Base-by-base conservation (phyloP, 2,113 vertebrate genomes). In the Pachypanchax playfairii region DNA sequence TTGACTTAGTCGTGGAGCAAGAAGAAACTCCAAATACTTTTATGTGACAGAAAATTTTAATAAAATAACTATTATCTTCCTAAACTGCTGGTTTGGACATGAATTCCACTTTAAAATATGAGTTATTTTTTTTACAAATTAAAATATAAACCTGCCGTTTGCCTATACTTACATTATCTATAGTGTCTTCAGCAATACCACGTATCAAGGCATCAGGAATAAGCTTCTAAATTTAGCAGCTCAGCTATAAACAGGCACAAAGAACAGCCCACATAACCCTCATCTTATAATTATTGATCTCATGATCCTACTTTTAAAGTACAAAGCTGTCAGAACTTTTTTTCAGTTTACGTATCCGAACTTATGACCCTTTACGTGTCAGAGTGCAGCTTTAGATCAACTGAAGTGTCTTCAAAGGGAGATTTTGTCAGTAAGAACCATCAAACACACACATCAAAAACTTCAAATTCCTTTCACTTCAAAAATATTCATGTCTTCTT, bases 361-460 rank as follows among this genome's bases (percentile, higher is more conserved):
- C 73, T 25, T 33, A 3, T 57, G 73, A 85, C 73, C 77, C 20
- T 21, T 63, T 12, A 63, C 12, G 49, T 65, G 49, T 73, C 65
- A 85, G 50, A 52, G 38, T 24, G 31, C 56, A 70, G 65, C 64
- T 21, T 59, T 28, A 59, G 70, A 72, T 83, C 57, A 54, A 46
- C 54, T 29, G 13, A 15, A 20, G 63, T 54, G 43, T 51, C 65
- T 79, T 85, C 72, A 82, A 79, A 79, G 58, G 50, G 25, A 70
- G 26, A 50, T 18, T 61, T 60, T 64, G 72, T 68, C 28, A 44
- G 46, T 10, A 15, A 74, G 31, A 18, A 25, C 20, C 41, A n/a
- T 28, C 28, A 33, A 25, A 61, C 51, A 54, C 44, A 11, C 48
- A 63, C 28, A 53, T 4, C 31, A 12, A 17, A 10, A 17, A 26